These are phyloP conservation scores for Panulirus ornatus DNA, from an alignment of 1,140 invertebrate genomes.

Conservation along the genomic window DNA sequence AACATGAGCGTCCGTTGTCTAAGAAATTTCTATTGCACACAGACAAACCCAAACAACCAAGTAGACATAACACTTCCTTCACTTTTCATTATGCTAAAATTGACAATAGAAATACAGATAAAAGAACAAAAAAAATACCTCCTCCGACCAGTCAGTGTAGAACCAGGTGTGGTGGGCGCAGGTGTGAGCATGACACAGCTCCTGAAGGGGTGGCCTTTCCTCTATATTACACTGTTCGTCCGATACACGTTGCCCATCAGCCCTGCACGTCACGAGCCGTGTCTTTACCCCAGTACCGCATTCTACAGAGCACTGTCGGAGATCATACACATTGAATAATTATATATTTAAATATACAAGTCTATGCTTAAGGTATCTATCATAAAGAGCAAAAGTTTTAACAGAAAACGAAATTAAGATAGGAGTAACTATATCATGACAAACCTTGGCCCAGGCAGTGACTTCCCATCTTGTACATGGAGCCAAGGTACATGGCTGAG, in stretches of 20 bases:
- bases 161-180: slow-evolving; percentile 70
- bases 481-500: slow-evolving; percentile 54
- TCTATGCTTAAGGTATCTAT: no score
- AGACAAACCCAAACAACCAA: no score
- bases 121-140: slow-evolving; percentile 28
- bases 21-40: no score
- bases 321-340: not conserved
- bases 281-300: slow-evolving; percentile 77
- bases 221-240: slow-evolving; percentile 62
- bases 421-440: not conserved
- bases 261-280: slow-evolving; percentile 77
- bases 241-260: slow-evolving; percentile 73
- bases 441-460: slow-evolving; percentile 51
- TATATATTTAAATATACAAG: no score
- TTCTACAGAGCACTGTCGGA: slow-evolving; percentile 73
- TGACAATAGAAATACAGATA: no score
- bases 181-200: slow-evolving; percentile 65
- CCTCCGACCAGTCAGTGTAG: slow-evolving; percentile 70
- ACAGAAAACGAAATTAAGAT: not conserved
- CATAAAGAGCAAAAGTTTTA: not conserved
- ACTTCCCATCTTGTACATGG: slow-evolving; percentile 68
- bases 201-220: slow-evolving; percentile 62
- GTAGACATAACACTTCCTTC: no score
- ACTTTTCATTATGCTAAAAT: no score
- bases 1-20: no score